A percentile compares a stretch with the other conserved stretches of the same genome.
Conservation (phyloP, 2,888 invertebrate genomes). For the Amiota communis region DNA sequence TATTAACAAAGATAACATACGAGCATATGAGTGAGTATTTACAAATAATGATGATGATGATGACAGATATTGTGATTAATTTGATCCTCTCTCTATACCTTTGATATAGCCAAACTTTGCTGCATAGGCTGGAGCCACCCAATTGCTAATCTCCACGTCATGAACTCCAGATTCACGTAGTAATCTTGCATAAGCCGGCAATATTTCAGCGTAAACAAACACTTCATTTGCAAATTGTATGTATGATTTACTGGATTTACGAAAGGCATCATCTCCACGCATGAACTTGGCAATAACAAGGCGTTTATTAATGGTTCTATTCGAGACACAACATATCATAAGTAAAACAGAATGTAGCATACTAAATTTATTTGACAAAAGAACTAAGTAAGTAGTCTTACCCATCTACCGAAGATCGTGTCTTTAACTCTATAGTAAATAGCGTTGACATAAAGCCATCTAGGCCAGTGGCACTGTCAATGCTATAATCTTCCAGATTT, state of each 20-base stretch:
- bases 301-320: slow-evolving; percentile 42
- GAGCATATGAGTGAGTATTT: background rate
- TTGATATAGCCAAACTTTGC: slow-evolving; percentile 66
- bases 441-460: slow-evolving; percentile 72
- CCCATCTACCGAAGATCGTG: slow-evolving; percentile 46
- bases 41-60: too few relatives aligned
- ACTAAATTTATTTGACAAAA: background rate
- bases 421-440: slow-evolving; percentile 57
- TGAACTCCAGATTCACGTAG: slow-evolving; percentile 45
- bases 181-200: slow-evolving; percentile 65
- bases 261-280: slow-evolving; percentile 67
- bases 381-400: slow-evolving; percentile 29
- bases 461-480: slow-evolving; percentile 61
- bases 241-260: slow-evolving; percentile 64
- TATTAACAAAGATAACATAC: background rate
- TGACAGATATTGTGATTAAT: background rate
- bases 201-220: slow-evolving; percentile 63
- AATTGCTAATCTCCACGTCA: slow-evolving; percentile 45
- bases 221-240: slow-evolving; percentile 70
- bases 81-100: slow-evolving; percentile 47
- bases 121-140: slow-evolving; percentile 60
- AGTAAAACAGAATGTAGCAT: slow-evolving; percentile 25
- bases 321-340: slow-evolving; percentile 25
- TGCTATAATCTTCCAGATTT: slow-evolving; percentile 47
- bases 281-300: slow-evolving; percentile 68